These are phyloP conservation scores for Drosophila meridionalis DNA, from an alignment of 2,888 invertebrate species.

Conservation along the genomic window DNA sequence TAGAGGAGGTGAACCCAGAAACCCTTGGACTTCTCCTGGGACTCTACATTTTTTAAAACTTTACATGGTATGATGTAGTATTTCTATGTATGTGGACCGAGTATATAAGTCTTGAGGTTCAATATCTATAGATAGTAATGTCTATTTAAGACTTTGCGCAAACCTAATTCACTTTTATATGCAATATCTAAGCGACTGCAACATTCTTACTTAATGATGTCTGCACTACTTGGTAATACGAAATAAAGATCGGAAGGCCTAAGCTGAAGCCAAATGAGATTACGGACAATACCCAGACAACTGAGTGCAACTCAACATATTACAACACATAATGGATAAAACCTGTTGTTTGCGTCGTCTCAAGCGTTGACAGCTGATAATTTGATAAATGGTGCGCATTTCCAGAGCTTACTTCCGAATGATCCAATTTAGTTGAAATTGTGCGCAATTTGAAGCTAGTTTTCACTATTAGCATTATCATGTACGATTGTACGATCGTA, in stretches of 20 bases:
- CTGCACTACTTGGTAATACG: neutral
- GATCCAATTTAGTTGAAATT: slow-evolving; percentile 37
- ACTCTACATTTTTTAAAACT: too few species aligned
- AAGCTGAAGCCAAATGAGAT: slow-evolving; percentile 16
- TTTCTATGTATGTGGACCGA: too few species aligned
- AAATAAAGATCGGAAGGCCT: slow-evolving; percentile 5
- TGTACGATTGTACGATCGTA: neutral
- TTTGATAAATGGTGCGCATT: slow-evolving; percentile 49
- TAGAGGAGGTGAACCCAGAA: too few species aligned
- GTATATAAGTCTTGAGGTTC: too few species aligned
- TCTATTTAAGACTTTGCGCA: neutral
- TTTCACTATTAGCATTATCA: slow-evolving; percentile 13
- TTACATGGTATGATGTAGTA: too few species aligned
- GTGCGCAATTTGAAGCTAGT: slow-evolving; percentile 30
- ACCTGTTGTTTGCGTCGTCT: slow-evolving; percentile 26
- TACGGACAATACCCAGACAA: slow-evolving; percentile 9
- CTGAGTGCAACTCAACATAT: slow-evolving; percentile 1
- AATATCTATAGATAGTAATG: neutral
- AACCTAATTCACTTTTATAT: neutral
- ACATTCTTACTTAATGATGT: neutral
- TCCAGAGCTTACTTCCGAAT: slow-evolving; percentile 42
- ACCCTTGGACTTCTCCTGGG: too few species aligned
- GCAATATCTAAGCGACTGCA: neutral
- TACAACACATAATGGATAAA: slow-evolving; percentile 17
- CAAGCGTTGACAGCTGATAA: slow-evolving; percentile 40